A percentile compares a stretch with the other conserved stretches of the same genome.
Evolutionary conservation across 2,888 invertebrate species (phyloP).

Genomic region (Flexamia atlantica): DNA sequence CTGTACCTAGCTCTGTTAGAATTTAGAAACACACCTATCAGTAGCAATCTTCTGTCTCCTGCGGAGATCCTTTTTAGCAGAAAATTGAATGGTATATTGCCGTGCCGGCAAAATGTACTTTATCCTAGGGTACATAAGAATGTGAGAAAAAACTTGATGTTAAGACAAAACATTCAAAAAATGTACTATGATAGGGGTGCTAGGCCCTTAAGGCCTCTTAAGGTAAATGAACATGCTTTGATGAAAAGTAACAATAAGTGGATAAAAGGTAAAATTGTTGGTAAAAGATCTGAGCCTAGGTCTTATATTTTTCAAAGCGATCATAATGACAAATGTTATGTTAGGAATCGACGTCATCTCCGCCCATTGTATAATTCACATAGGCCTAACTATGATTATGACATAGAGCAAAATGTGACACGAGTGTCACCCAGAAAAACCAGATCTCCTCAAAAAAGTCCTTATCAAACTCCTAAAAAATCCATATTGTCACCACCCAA

Average conservation of each 20-base stretch:
- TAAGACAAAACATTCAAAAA: not conserved
- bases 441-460: not conserved
- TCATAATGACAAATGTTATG: not conserved
- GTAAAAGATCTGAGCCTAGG: not conserved
- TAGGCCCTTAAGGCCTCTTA: not conserved
- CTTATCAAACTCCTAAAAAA: not conserved
- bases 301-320: slow-evolving; percentile 1
- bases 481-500: not conserved
- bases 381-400: not conserved
- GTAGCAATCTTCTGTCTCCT: not conserved
- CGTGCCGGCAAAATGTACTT: not conserved
- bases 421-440: not conserved
- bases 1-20: slow-evolving; percentile 28
- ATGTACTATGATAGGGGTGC: not conserved
- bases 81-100: not conserved
- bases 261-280: not conserved
- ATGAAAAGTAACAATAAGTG: not conserved
- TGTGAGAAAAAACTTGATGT: not conserved
- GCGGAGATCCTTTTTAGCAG: slow-evolving; percentile 1
- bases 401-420: not conserved
- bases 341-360: not conserved
- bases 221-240: not conserved
- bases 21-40: slow-evolving; percentile 1
- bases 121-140: not conserved
- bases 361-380: not conserved